Base-by-base conservation (phyloP, 1,140 invertebrate genomes). In the Macrostomum lignano region DNA sequence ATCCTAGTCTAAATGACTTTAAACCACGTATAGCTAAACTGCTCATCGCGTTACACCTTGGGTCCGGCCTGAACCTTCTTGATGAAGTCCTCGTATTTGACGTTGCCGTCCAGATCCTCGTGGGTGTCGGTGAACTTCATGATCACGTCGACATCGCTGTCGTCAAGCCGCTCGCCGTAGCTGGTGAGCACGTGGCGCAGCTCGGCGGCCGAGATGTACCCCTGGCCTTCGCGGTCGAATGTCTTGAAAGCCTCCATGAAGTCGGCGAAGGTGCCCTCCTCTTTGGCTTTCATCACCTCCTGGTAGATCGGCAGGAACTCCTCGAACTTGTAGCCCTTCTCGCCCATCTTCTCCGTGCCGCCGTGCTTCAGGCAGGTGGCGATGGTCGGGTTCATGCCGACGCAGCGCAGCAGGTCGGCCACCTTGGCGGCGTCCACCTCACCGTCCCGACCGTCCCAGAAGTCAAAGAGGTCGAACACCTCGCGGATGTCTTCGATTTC, bases 231-330 rank as follows among this genome's bases (percentile, higher is more conserved):
- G 63, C 94, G 88, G 69, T 96, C 88, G 67, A 93, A 94, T 48
- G 93, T 69, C 61, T 94, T 96, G 62, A 98, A 67, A 66, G 82
- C 91, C 65, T 98, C 88, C 51, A 91, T 67, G 68, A 96, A 94
- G 65, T 96, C 88, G 54, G 93, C 86, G 57, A 76, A 91, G 50
- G 74, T 73, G 41, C 88, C 88, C 47, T 75, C 72, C 51, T 96
- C 86, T 65, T 93, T 93, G 60, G 88, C 78, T 61, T 86, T 82
- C 62, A 79, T 78, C 42, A 75, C 69, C 59, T 84, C 76, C 57
- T 74, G 70, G 69, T 72, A 96, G 62, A 96, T 88, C 46, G 88
- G 86, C 44, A 94, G 66, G 68, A 96, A 93, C 67, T 98, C 88
- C 48, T 94, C 86, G 42, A 93, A 50, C 46, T 71, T 72, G 48